Conservation (phyloP, 1,140 invertebrate genomes). For the Drosophila pachea region DNA sequence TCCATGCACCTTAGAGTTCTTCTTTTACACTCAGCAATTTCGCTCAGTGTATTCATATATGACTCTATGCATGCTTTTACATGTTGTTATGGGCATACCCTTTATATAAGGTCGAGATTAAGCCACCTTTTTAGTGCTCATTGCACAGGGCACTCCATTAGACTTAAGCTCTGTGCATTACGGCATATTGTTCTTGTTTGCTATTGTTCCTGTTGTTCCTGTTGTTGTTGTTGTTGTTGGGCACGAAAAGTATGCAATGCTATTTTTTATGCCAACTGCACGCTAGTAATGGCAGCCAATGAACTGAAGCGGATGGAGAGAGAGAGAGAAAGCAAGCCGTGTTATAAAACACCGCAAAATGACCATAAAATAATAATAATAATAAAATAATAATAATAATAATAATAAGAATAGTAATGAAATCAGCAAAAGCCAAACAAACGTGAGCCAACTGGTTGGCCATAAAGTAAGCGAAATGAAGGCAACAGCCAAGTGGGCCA, state of each 20-base stretch:
- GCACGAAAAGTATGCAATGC: slow-evolving; percentile 55
- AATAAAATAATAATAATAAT: slow-evolving; percentile 57
- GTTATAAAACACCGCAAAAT: slow-evolving; percentile 42
- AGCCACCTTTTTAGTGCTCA: slow-evolving; percentile 42
- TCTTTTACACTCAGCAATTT: background rate
- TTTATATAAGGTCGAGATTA: slow-evolving; percentile 13
- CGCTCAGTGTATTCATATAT: background rate
- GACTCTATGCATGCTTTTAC: background rate
- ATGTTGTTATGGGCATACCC: background rate
- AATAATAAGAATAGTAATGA: slow-evolving; percentile 68
- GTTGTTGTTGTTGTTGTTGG: slow-evolving; percentile 23
- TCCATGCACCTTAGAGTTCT: background rate
- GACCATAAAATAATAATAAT: slow-evolving; percentile 63
- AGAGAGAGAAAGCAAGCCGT: slow-evolving; percentile 14
- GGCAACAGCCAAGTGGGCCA: slow-evolving; percentile 1
- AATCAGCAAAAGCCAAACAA: slow-evolving; percentile 57
- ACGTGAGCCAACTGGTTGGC: slow-evolving; percentile 22
- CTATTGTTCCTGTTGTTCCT: slow-evolving; percentile 7
- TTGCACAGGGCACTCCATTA: slow-evolving; percentile 57
- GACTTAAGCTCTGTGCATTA: slow-evolving; percentile 58
- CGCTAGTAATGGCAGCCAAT: slow-evolving; percentile 6
- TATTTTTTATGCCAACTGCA: slow-evolving; percentile 41
- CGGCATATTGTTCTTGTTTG: background rate
- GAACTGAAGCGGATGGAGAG: background rate
- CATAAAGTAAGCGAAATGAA: slow-evolving; percentile 63